Base-by-base conservation (phyloP, 2,888 invertebrate species). In the Melieria picta region DNA sequence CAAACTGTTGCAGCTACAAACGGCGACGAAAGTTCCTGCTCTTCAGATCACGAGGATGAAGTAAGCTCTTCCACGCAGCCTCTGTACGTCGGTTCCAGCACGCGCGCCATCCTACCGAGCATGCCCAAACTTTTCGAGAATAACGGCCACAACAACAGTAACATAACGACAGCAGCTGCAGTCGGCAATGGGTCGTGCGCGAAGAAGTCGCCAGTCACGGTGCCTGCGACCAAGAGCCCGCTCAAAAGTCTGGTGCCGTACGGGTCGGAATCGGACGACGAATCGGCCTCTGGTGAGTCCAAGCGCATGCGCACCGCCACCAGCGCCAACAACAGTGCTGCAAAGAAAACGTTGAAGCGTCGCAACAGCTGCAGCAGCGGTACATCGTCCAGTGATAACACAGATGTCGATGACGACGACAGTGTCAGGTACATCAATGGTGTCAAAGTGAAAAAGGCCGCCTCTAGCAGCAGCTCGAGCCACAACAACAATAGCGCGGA, bases 201-300 rank as follows among this genome's bases (percentile, higher is more conserved):
- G 13, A 68, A 61, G 46, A 70, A 55, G 45, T 68, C 73, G 57
- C 30, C 69, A 68, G 43, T 76, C 69, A 55, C 76, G 72, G 61
- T 69, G 63, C 61, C 72, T 50, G 62, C 47, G 9, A 42, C 78
- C 47, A 79, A 78, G 48, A 81, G 79, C 74, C 79, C 80, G 46
- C 74, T 81, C 2, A 85, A 84, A 74, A 86, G 86, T 72, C 85
- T 91, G 69, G 91, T 91, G 71, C 91, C 91, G 42, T 91, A 91
- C 78, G 91, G 90, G 79, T 89, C 89, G 0, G 90, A 90, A 79
- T 90, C 90, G 0, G 90, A 84, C 48, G 81, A 81, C 13, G 85
- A 85, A 72, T 80, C 80, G 56, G 80, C 76, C 46, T 75, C 77
- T 57, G 73, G 64, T 11, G 73, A 16, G 63, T 72, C 74, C 52